Percentiles rank a stretch among this genome's conserved stretches.
Conservation (phyloP, 2,888 invertebrate species). For the Drosophila yooni region DNA sequence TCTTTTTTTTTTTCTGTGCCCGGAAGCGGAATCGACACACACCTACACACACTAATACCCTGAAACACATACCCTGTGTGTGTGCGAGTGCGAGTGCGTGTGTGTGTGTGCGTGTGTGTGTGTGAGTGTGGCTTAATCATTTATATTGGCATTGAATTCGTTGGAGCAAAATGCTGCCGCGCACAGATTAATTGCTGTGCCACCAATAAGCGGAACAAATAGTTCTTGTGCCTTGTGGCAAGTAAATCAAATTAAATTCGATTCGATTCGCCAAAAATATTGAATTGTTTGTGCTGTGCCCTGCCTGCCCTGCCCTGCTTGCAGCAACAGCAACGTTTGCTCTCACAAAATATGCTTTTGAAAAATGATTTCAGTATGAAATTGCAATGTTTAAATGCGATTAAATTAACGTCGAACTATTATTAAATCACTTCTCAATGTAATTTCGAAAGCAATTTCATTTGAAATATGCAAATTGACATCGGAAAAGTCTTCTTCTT, state of each 20-base stretch:
- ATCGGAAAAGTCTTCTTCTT: slow-evolving; percentile 15
- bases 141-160: slow-evolving; percentile 32
- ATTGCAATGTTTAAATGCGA: background rate
- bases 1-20: slow-evolving; percentile 15
- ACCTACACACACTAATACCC: slow-evolving; percentile 11
- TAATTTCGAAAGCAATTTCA: slow-evolving; percentile 45
- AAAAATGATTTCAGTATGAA: background rate
- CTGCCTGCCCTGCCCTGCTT: background rate
- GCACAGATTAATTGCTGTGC: slow-evolving; percentile 26
- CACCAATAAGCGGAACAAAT: slow-evolving; percentile 15
- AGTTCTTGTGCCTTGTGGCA: background rate
- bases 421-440: background rate
- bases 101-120: background rate
- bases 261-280: background rate
- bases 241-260: background rate
- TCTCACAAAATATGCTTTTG: background rate
- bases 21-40: slow-evolving; percentile 65
- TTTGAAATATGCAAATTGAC: slow-evolving; percentile 60
- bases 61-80: slow-evolving; percentile 3
- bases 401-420: background rate
- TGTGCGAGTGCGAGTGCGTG: background rate
- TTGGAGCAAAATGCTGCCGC: slow-evolving; percentile 3
- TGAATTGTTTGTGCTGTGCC: background rate
- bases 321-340: background rate
- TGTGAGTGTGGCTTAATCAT: slow-evolving; percentile 27